These are phyloP conservation scores for Hippopotamus amphibius DNA, from an alignment of 2,113 vertebrate genomes.

Conservation along the genomic window DNA sequence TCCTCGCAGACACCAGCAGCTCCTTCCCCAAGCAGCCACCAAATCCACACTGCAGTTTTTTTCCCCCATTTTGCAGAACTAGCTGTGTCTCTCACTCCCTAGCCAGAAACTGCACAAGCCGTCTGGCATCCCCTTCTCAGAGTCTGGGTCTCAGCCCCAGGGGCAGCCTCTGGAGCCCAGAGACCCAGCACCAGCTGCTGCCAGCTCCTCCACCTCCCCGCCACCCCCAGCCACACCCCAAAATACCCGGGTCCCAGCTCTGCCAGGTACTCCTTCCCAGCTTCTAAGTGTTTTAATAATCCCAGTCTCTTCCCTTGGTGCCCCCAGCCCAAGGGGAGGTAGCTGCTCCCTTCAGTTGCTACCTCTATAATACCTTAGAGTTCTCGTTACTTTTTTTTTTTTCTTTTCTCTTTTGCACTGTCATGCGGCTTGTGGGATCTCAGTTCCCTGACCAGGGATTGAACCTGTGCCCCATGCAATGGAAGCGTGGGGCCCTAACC, in stretches of 20 bases:
- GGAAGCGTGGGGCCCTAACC: too few relatives aligned
- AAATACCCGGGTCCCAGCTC: neutral
- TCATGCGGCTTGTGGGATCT: too few relatives aligned
- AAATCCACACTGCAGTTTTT: neutral
- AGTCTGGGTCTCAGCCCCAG: neutral
- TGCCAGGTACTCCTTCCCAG: neutral
- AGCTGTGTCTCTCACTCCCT: neutral
- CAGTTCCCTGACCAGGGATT: too few relatives aligned
- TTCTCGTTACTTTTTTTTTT: neutral
- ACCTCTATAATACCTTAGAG: neutral
- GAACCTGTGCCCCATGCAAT: too few relatives aligned
- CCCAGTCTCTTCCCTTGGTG: neutral
- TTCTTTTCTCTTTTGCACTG: too few relatives aligned
- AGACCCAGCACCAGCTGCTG: neutral
- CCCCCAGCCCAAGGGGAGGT: neutral
- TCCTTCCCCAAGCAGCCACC: neutral
- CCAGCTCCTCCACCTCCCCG: neutral
- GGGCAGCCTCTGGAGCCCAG: neutral
- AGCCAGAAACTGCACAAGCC: neutral
- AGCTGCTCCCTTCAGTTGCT: neutral
- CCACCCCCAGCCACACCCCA: too few relatives aligned
- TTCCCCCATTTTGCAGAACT: neutral
- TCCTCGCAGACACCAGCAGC: fast-evolving
- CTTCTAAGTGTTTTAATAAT: neutral
- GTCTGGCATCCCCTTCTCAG: neutral